Conservation (phyloP, 2,797 vertebrate genomes). For the Garrulus glandarius region DNA sequence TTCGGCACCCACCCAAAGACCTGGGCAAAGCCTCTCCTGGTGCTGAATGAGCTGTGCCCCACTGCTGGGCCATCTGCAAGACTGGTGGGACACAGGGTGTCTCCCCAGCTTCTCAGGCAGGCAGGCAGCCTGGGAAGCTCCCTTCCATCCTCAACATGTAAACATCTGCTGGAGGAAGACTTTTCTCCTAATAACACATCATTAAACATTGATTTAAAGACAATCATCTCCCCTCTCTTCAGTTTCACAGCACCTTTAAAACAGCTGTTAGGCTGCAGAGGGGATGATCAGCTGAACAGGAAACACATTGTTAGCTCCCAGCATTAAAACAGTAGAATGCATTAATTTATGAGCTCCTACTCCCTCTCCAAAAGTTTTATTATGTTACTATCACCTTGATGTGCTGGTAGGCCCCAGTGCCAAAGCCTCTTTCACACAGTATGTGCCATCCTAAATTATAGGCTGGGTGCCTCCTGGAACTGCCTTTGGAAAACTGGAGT, state of each 20-base stretch:
- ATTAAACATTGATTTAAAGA: slow-evolving; percentile 77
- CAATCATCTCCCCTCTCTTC: slow-evolving; percentile 59
- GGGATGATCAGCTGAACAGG: slow-evolving; percentile 57
- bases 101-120: neutral
- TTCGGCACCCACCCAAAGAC: neutral
- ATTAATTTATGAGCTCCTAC: slow-evolving; percentile 71
- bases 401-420: slow-evolving; percentile 28
- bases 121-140: neutral
- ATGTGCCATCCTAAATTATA: slow-evolving; percentile 64
- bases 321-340: slow-evolving; percentile 68
- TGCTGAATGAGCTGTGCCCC: neutral
- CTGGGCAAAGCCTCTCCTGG: neutral
- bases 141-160: neutral
- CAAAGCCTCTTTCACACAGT: slow-evolving; percentile 53
- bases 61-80: neutral
- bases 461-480: slow-evolving; percentile 43
- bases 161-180: slow-evolving; percentile 66
- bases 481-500: slow-evolving; percentile 54
- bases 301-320: slow-evolving; percentile 63
- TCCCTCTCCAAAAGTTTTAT: slow-evolving; percentile 36
- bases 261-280: slow-evolving; percentile 49
- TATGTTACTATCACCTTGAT: slow-evolving; percentile 52
- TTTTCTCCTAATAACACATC: slow-evolving; percentile 60
- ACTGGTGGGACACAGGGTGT: neutral
- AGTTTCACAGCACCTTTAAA: slow-evolving; percentile 68